Percentiles rank a stretch among this genome's conserved stretches.
phyloP scores from a whole-genome alignment of 30 jellyfish, hydroid and myxozoan genomes.

The Clytia hemisphaerica region DNA sequence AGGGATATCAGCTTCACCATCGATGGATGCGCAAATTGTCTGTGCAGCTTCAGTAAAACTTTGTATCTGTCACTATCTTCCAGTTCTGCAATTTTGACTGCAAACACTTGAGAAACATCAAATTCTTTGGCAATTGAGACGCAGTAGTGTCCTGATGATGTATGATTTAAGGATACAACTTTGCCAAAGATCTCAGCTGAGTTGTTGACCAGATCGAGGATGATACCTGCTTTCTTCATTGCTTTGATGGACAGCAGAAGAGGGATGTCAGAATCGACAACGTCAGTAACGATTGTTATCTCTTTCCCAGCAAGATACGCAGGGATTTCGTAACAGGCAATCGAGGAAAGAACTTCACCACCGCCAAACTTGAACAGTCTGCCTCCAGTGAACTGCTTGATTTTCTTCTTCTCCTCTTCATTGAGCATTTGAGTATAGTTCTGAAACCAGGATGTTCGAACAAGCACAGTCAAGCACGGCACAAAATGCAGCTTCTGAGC shows the following conservation, averaged over 20 bases:
- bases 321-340: neutral
- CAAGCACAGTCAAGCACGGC: constrained; percentile 19
- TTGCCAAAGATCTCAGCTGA: constrained; percentile 25
- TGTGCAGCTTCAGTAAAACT: too few relatives aligned
- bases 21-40: constrained; percentile 26
- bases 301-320: neutral
- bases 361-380: constrained; percentile 33
- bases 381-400: neutral
- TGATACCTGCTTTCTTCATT: constrained; percentile 21
- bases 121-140: neutral
- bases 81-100: neutral
- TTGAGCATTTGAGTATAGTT: constrained; percentile 6
- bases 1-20: neutral
- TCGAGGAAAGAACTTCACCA: neutral
- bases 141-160: neutral
- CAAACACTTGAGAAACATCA: neutral
- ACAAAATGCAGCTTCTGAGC: constrained; percentile 14
- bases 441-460: constrained; percentile 16
- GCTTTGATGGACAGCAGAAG: constrained; percentile 10
- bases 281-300: neutral
- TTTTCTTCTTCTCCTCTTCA: neutral
- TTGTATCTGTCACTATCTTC: too few relatives aligned
- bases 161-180: neutral
- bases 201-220: constrained; percentile 21
- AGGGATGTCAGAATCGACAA: constrained; percentile 30